phyloP scores from a whole-genome alignment of 2,888 invertebrate genomes.

The Heliothis peltigera region DNA sequence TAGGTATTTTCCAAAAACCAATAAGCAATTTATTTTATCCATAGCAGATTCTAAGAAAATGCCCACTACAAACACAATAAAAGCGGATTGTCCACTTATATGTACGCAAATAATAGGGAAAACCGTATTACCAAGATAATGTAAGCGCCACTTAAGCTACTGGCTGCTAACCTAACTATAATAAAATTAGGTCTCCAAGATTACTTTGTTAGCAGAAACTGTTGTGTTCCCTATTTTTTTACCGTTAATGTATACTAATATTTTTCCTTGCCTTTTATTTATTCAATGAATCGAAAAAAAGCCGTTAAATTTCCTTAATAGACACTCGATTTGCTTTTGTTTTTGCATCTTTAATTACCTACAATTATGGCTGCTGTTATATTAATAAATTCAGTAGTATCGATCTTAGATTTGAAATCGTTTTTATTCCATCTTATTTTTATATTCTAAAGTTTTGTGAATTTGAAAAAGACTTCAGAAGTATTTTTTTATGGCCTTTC shows the following conservation, averaged over 20 bases:
- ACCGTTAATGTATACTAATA: neutral
- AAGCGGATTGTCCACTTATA: slow-evolving; percentile 12
- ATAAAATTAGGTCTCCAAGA: slow-evolving; percentile 34
- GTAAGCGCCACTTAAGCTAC: slow-evolving; percentile 30
- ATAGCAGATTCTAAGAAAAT: neutral
- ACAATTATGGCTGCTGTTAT: too few species aligned
- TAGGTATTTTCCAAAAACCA: too few species aligned
- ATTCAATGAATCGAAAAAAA: too few species aligned
- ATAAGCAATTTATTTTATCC: neutral
- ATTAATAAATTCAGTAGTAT: too few species aligned
- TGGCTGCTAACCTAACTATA: slow-evolving; percentile 18
- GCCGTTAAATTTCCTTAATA: too few species aligned
- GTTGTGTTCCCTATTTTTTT: slow-evolving; percentile 20
- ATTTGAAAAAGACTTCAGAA: too few species aligned
- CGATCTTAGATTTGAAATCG: too few species aligned
- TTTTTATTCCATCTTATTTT: too few species aligned
- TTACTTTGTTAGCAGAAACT: slow-evolving; percentile 22
- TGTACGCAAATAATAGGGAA: slow-evolving; percentile 19
- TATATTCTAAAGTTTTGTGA: too few species aligned
- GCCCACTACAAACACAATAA: neutral
- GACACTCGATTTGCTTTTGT: too few species aligned
- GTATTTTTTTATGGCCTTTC: too few species aligned
- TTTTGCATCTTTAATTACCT: too few species aligned
- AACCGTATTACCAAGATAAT: slow-evolving; percentile 26
- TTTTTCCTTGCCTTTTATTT: neutral